Evolutionary conservation across 1,140 invertebrate genomes (phyloP), one percentile per base, ranked within the genome.

Genomic region (Proctacanthus coquilletti): DNA sequence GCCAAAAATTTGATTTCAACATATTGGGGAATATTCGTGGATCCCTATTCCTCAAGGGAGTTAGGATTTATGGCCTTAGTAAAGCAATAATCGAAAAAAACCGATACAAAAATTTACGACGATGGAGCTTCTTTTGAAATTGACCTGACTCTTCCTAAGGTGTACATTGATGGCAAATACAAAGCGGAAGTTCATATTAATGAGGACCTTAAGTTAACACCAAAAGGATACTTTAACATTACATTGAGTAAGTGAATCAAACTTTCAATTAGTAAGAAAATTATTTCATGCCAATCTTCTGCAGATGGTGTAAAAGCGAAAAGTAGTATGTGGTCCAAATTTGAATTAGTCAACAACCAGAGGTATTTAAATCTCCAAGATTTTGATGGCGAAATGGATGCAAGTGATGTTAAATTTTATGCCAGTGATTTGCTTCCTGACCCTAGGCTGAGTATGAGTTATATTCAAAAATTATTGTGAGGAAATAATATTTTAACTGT

Each of bases 181-280:
- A 56, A 55, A 36, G 56, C 54, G 17, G 51, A 59, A 39, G 46
- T 60, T 2, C 49, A 47, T 19, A 40, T 60, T 5, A 59, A 57
- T 34, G 48, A n/a, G n/a, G n/a, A 55, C 20, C 39, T 60, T 17
- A 57, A 54, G 40, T 46, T 60, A 11, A 50, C 46, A 13, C 53
- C 57, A 19, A 57, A 58, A 41, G 57, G 57, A 19, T 45, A 39
- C 29, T 60, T 60, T 32, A 60, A 60, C 43, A 38, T 60, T 11
- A 49, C 57, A 10, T 34, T 57, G 41, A 43, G 52, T 59, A 42
- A 48, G 53, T 14, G 23, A 25, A 23, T 15, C 11, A 4, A 3
- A 2, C n/a, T 8, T 2, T 25, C 18, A 15, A 1, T 4, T 25
- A 0, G 14, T 18, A 8, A 13, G 3, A 11, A 15, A n/a, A 42